Percentiles rank a stretch among this genome's conserved stretches.
Conservation (phyloP, 2,113 vertebrate species). For the Arvicanthis niloticus region DNA sequence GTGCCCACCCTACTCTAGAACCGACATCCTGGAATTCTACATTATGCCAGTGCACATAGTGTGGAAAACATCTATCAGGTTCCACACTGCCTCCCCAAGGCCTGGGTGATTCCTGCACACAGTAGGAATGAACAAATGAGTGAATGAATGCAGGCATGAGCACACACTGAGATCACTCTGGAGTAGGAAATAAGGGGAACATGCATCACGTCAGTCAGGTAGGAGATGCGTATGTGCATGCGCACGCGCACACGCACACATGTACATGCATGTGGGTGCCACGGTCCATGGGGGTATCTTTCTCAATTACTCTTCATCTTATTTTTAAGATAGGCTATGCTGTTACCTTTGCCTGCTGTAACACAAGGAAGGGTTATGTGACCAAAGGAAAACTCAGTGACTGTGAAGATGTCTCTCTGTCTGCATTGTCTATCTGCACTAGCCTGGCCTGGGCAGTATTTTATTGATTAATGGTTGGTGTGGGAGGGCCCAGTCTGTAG, state of each 20-base stretch:
- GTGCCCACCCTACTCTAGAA: background rate
- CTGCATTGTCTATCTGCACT: background rate
- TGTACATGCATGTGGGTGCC: too few species aligned
- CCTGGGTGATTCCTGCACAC: background rate
- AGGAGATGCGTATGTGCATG: background rate
- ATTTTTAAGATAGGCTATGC: background rate
- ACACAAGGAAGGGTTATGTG: background rate
- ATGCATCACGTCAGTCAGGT: background rate
- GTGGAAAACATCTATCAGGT: background rate
- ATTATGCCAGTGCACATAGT: background rate
- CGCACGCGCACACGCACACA: rapidly evolving
- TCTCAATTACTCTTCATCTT: background rate
- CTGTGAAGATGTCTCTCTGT: background rate
- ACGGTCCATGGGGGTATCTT: background rate
- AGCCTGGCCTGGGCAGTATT: background rate
- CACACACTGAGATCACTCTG: background rate
- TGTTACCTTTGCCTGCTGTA: background rate
- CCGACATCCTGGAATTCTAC: background rate
- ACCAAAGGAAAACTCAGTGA: background rate
- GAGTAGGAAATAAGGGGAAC: background rate
- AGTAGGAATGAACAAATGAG: background rate
- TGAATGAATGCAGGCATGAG: background rate
- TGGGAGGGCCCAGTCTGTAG: background rate
- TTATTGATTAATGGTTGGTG: background rate
- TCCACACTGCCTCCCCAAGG: background rate